Evolutionary conservation across 2,888 invertebrate species (phyloP).

Genomic region (Ischnus inquisitorius): DNA sequence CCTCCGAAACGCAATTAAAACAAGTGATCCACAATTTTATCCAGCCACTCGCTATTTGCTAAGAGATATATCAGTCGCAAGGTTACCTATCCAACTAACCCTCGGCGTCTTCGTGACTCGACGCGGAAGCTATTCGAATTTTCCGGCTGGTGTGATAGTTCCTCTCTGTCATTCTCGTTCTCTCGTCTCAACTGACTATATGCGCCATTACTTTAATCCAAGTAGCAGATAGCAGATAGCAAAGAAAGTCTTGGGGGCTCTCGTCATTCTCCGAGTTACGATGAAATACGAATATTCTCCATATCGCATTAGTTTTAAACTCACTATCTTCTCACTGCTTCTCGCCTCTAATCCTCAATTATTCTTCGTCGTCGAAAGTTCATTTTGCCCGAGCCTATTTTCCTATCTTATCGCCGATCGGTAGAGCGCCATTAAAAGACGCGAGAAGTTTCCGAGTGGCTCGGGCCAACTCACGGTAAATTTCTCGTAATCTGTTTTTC

Average conservation of each 20-base stretch:
- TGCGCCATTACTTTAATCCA: constrained; percentile 41
- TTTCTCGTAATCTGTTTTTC: constrained; percentile 7
- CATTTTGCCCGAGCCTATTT: constrained; percentile 44
- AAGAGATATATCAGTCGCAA: constrained; percentile 29
- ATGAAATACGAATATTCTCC: constrained; percentile 26
- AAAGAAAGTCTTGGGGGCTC: constrained; percentile 28
- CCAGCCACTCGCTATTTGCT: constrained; percentile 28
- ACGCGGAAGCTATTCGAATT: constrained; percentile 52
- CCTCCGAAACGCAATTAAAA: constrained; percentile 37
- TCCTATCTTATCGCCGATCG: constrained; percentile 49
- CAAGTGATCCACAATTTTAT: constrained; percentile 36
- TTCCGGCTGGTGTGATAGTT: constrained; percentile 38
- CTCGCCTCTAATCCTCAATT: constrained; percentile 48
- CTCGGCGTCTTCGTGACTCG: constrained; percentile 10
- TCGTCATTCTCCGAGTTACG: constrained; percentile 29
- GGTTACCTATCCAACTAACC: background rate
- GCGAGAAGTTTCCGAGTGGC: constrained; percentile 19
- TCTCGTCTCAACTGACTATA: constrained; percentile 16
- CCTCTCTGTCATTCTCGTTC: constrained; percentile 21
- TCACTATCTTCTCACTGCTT: constrained; percentile 35
- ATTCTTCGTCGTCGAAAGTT: constrained; percentile 55
- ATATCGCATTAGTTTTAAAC: constrained; percentile 17
- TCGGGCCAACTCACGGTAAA: background rate
- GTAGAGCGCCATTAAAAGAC: background rate
- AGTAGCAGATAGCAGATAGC: background rate